phyloP scores from a whole-genome alignment of 2,797 vertebrate species.

The Notoglanidium macrostoma region DNA sequence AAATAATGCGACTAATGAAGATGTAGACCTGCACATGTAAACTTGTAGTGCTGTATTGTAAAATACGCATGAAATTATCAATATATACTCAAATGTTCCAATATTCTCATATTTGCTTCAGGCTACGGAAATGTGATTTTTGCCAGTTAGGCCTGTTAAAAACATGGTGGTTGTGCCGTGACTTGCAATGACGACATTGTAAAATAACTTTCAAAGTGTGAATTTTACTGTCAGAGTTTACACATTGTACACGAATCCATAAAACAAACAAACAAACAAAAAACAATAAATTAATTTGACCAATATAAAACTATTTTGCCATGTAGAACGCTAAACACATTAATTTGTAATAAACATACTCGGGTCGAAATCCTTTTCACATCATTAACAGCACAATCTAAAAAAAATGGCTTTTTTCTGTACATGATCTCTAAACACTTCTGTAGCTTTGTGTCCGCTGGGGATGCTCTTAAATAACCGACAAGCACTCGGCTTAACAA shows the following conservation, averaged over 20 bases:
- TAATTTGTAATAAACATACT: constrained; percentile 83
- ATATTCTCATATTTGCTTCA: neutral
- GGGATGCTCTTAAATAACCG: constrained; percentile 64
- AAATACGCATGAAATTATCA: no score
- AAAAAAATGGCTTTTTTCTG: constrained; percentile 74
- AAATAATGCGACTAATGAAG: constrained; percentile 5
- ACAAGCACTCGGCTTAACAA: constrained; percentile 49
- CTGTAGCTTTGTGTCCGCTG: constrained; percentile 38
- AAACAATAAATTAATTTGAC: constrained; percentile 94
- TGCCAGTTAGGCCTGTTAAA: neutral
- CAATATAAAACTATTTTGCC: constrained; percentile 98
- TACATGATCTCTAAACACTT: constrained; percentile 65
- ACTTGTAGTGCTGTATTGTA: neutral
- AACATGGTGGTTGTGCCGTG: neutral
- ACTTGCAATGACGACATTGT: constrained; percentile 49
- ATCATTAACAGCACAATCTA: constrained; percentile 89
- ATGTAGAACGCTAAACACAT: constrained; percentile 89
- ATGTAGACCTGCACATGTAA: neutral
- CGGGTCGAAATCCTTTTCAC: constrained; percentile 89
- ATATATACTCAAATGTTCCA: neutral
- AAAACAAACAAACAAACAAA: constrained; percentile 83
- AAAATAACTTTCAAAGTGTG: constrained; percentile 83
- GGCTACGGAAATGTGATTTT: neutral
- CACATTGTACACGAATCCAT: constrained; percentile 88
- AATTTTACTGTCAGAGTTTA: constrained; percentile 96